Conservation (phyloP, 2,113 vertebrate species). For the Plestiodon gilberti region DNA sequence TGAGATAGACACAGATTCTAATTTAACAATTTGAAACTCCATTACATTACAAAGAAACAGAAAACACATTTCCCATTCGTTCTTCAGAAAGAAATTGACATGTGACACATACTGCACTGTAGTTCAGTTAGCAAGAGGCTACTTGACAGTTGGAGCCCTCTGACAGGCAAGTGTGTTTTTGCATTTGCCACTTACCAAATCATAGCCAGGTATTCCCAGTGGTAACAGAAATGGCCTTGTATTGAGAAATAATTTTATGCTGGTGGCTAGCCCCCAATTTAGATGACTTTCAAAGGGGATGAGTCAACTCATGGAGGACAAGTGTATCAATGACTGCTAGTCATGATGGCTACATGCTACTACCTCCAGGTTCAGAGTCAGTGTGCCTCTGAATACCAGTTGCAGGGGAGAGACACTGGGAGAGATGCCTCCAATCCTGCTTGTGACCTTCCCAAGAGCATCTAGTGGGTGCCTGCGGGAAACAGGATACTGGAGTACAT, state of each 20-base stretch:
- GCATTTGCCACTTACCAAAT: background rate
- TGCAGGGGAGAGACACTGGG: no score
- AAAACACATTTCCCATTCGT: background rate
- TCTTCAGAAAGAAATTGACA: conserved; percentile 8
- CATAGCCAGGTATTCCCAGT: background rate
- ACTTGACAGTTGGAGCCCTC: background rate
- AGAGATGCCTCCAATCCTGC: no score
- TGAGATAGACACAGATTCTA: background rate
- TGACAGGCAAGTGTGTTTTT: background rate
- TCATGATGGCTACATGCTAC: no score
- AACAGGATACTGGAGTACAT: no score
- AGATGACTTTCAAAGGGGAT: no score
- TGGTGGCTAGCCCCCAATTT: background rate
- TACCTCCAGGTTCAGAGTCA: no score
- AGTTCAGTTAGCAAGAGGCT: background rate
- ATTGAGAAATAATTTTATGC: background rate
- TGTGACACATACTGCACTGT: background rate
- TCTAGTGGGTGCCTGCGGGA: no score
- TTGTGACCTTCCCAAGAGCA: no score
- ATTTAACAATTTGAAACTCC: background rate
- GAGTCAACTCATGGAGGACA: no score
- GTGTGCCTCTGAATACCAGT: no score
- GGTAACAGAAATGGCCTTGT: background rate
- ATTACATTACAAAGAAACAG: background rate
- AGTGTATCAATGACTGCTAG: no score